Evolutionary conservation across 2,113 vertebrate species (phyloP).

Genomic region (Pelodiscus sinensis): DNA sequence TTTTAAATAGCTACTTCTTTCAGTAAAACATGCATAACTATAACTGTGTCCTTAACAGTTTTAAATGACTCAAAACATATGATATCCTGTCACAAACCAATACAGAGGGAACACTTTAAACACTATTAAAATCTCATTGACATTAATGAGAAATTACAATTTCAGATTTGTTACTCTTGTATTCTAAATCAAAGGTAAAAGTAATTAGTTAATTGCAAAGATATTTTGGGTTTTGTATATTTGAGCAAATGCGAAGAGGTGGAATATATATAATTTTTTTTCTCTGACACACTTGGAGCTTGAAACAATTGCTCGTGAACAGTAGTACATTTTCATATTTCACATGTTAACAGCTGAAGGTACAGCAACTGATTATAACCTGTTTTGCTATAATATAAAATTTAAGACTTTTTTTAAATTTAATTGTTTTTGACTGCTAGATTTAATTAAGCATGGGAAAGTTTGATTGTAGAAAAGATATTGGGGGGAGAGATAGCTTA

Average conservation of each 20-base stretch:
- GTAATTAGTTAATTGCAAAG: conserved; percentile 73
- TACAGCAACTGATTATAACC: not conserved
- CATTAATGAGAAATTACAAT: conserved; percentile 69
- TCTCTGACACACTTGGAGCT: conserved; percentile 20
- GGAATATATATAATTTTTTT: conserved; percentile 60
- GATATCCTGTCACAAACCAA: not conserved
- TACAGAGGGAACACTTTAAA: conserved; percentile 29
- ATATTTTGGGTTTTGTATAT: conserved; percentile 68
- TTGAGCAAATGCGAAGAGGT: conserved; percentile 44
- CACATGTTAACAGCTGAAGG: not conserved
- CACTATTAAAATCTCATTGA: conserved; percentile 31
- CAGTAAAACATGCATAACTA: not conserved
- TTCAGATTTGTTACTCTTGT: conserved; percentile 70
- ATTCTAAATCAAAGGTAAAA: conserved; percentile 67
- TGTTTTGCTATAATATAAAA: not conserved
- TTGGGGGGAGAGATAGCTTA: too few relatives aligned
- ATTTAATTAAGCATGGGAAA: not conserved
- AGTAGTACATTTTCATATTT: not conserved
- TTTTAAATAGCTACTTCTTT: not conserved
- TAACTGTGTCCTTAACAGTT: not conserved
- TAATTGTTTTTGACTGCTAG: not conserved
- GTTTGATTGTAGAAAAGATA: not conserved
- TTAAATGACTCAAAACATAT: conserved; percentile 2
- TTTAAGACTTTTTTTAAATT: not conserved
- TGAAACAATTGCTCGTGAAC: not conserved